Base-by-base conservation (phyloP, 1,140 invertebrate species). In the Eupeodes corollae region DNA sequence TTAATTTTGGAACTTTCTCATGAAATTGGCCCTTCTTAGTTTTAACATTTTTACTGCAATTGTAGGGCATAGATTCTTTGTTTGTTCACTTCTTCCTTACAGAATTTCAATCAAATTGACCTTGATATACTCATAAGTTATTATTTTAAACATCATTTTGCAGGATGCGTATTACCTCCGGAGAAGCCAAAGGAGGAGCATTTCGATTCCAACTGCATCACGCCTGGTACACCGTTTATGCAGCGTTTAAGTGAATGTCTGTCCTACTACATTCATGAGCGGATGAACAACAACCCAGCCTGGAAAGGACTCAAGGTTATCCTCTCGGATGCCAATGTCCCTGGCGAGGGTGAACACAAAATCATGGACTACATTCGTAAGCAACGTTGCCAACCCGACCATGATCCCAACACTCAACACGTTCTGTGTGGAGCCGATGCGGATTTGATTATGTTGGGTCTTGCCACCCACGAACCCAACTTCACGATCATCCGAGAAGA, bases 191-290 rank as follows among this genome's bases (percentile, higher is more conserved):
- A 92, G 61, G 86, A 82, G 55, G 84, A 86, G 35, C 91, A 97
- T 72, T 99, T 99, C 73, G 95, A 99, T 68, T 95, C 91, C 45
- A 99, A 99, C 70, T 98, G 95, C 67, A 99, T 99, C 57, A 98
- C 95, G 14, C 95, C 95, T 6, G 95, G 96, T 21, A 99, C 94
- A 21, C 93, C 92, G 13, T 99, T 98, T 62, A 99, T 99, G 95
- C 89, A 90, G 59, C 73, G 90, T 49, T 76, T 99, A 49, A 94
- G 93, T 47, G 78, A 84, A 50, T 98, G 93, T 70, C 75, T 99
- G 21, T 85, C 98, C 70, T 98, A 94, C 70, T 99, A 97, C 61
- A 83, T 99, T 58, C 92, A 98, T 71, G 86, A 97, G 50, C 75
- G 82, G 54, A 73, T 98, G 49, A 98, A 96, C 63, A 95, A 78